Base-by-base conservation (phyloP, 2,888 invertebrate species). In the Cartodere bifasciata region DNA sequence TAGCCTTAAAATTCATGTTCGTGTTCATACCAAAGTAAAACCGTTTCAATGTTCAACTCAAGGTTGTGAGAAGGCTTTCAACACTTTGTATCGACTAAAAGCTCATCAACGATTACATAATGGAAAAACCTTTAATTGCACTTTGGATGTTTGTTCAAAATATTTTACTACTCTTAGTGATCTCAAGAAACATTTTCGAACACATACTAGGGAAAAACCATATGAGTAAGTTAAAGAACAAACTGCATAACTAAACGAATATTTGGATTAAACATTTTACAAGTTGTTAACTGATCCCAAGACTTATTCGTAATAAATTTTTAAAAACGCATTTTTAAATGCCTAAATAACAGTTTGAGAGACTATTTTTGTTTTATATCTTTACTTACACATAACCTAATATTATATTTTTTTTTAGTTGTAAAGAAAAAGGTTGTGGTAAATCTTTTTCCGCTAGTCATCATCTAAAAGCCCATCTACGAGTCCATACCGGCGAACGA, bases 371-470 rank as follows among this genome's bases (percentile, higher is more conserved):
- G n/a, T n/a, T n/a, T n/a, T n/a, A n/a, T n/a, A n/a, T n/a, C n/a
- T n/a, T n/a, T n/a, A n/a, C n/a, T n/a, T n/a, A n/a, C n/a, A n/a
- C n/a, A n/a, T n/a, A n/a, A n/a, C n/a, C n/a, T n/a, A n/a, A n/a
- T n/a, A n/a, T n/a, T n/a, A n/a, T n/a, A n/a, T n/a, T n/a, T 43
- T 45, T 49, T 49, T 52, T 21, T 47, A 85, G 88, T 59, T 91
- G 91, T 55, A 65, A 68, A 25, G 76, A 77, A 49, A 73, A 76
- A 40, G 85, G 83, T 4, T 92, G 92, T 56, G 86, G 85, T 22
- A 91, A 91, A 56, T 83, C 88, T 0, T 94, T 94, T 60, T 84
- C 86, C 2, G 90, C 91, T 12, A 88, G 88, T 27, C 92, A 94
- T 60, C 92, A 92, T 55, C 63, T 94, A 25, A 92, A 91, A 62